Evolutionary conservation across 2,888 invertebrate species (phyloP).

Genomic region (Caenorhabditis auriculariae): DNA sequence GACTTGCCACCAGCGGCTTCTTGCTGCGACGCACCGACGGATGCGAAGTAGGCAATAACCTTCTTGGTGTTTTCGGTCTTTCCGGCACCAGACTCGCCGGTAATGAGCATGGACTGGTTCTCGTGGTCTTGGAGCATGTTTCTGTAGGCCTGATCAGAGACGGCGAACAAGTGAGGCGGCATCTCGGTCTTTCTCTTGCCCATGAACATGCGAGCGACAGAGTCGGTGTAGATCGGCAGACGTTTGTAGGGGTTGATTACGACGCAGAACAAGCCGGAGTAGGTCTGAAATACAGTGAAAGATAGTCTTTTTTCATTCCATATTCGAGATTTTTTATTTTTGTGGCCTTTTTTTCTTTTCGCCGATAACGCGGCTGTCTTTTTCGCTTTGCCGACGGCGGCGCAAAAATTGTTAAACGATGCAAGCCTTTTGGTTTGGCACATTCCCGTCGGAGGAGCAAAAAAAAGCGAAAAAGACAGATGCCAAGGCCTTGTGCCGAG

Average conservation of each 20-base stretch:
- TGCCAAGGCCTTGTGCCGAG: no score
- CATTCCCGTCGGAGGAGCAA: no score
- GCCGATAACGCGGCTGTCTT: no score
- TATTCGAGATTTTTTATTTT: not conserved
- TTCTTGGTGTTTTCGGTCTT: conserved; percentile 99
- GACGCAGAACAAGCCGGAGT: conserved; percentile 62
- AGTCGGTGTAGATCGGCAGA: conserved; percentile 62
- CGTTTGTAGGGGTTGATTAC: conserved; percentile 63
- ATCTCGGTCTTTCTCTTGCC: conserved; percentile 99
- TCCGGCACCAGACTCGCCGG: conserved; percentile 95
- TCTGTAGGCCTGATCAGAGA: conserved; percentile 82
- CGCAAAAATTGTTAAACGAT: no score
- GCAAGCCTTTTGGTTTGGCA: no score
- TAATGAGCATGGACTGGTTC: conserved; percentile 63
- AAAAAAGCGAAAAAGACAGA: no score
- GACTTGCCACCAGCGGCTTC: conserved; percentile 29
- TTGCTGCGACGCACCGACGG: conserved; percentile 71
- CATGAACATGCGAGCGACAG: conserved; percentile 76
- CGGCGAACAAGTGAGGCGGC: conserved; percentile 99
- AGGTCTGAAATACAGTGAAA: conserved; percentile 52
- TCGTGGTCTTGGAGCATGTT: conserved; percentile 77
- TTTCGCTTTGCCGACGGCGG: no score
- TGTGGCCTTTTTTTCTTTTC: not conserved
- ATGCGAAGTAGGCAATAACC: conserved; percentile 92
- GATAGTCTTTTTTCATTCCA: not conserved